Evolutionary conservation across 2,113 vertebrate genomes (phyloP).

Genomic region (Chrysochloris asiatica): DNA sequence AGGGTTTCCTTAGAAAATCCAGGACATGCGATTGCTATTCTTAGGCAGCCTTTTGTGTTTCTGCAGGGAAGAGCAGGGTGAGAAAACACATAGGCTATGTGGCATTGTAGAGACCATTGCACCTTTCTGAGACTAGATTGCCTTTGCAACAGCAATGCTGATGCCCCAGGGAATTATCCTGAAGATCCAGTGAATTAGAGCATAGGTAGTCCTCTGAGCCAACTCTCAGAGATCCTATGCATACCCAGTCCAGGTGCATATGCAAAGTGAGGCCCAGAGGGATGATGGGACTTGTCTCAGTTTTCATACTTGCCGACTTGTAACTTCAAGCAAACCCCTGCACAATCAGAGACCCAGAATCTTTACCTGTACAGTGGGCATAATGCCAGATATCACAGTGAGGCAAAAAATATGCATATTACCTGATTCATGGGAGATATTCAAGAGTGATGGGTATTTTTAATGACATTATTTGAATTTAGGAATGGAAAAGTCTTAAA

Average conservation of each 20-base stretch:
- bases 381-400: background rate
- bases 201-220: background rate
- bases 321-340: background rate
- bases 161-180: background rate
- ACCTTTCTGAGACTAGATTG: background rate
- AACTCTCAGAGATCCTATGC: background rate
- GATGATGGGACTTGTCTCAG: rapidly evolving
- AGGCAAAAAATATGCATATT: background rate
- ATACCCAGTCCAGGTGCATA: background rate
- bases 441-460: background rate
- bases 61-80: background rate
- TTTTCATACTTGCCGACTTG: background rate
- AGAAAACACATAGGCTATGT: background rate
- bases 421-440: background rate
- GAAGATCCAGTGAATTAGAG: background rate
- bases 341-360: too few relatives aligned
- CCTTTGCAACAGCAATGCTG: background rate
- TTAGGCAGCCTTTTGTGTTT: background rate
- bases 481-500: background rate
- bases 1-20: background rate
- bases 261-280: background rate
- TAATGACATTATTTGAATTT: too few relatives aligned
- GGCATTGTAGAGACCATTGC: background rate
- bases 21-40: conserved; percentile 35
- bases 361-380: background rate